phyloP scores from a whole-genome alignment of 2,888 invertebrate genomes.

The Fragum fragum region DNA sequence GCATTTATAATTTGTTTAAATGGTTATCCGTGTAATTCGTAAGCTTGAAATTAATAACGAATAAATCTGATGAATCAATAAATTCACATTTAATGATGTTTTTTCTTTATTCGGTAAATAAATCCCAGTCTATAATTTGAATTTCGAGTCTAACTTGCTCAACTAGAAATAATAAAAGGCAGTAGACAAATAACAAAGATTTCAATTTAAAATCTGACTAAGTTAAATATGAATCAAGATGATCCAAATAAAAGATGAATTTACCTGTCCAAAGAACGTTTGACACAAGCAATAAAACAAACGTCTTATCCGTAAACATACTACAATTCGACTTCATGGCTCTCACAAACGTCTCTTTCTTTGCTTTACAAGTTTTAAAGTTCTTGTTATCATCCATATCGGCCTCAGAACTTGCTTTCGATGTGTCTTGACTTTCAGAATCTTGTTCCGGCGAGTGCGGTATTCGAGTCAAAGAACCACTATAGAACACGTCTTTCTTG shows the following conservation, averaged over 20 bases:
- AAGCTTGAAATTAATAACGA: no score
- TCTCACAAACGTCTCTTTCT: not conserved
- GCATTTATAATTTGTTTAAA: no score
- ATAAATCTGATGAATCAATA: no score
- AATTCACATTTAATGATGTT: no score
- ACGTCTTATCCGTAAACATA: conserved; percentile 73
- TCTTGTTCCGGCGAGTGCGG: conserved; percentile 7
- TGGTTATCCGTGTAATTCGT: no score
- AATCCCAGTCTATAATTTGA: no score
- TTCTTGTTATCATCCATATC: not conserved
- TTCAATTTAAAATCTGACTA: no score
- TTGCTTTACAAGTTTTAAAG: not conserved
- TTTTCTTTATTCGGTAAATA: no score
- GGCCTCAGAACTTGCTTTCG: not conserved
- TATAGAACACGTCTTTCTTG: conserved; percentile 95
- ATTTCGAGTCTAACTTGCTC: no score
- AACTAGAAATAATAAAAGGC: no score
- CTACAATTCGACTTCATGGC: conserved; percentile 32
- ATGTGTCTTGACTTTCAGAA: not conserved
- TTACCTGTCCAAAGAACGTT: conserved; percentile 81
- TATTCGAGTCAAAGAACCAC: conserved; percentile 90
- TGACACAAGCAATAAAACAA: conserved; percentile 70
- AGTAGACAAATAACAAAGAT: not conserved
- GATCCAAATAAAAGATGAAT: not conserved
- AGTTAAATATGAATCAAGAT: not conserved